Base-by-base conservation (phyloP, 2,888 invertebrate species). In the Carterocephalus palaemon region DNA sequence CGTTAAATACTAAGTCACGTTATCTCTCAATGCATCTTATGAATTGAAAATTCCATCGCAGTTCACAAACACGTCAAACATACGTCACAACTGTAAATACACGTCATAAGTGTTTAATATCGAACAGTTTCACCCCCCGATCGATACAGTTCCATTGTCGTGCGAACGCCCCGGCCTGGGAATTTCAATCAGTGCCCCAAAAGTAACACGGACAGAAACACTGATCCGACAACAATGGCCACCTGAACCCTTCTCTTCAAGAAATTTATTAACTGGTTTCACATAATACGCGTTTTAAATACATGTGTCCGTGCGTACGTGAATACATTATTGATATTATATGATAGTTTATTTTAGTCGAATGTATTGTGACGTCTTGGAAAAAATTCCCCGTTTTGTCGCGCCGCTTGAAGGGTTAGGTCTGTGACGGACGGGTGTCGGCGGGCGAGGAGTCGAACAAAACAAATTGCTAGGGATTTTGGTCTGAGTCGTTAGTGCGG, bases 321-420 rank as follows among this genome's bases (percentile, higher is more conserved):
- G 75, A 75, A 81, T 80, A 71, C 79, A 84, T 81, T 84, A 84
- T 85, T 84, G 85, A 84, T 84, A 85, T 85, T 85, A 78, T 83
- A 84, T 82, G 84, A 84, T 83, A 84, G 84, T 85, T 84, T 85
- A 85, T 81, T 85, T 85, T 80, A 69, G 70, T 58, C 48, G 60
- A 60, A 70, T 75, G 75, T 74, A 57, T 67, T 66, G 58, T 66
- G 57, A 60, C 56, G 64, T 63, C 63, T 71, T 61, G 64, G 69
- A 68, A 67, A 67, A 66, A 67, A 64, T 67, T 56, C 56, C 56
- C 40, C 47, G 59, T 57, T 60, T 63, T 62, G 64, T 62, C 53
- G 55, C 60, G 53, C 57, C 58, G 48, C 52, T 47, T 46, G 56
- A 56, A 60, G 71, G 73, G 69, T 66, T 63, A 57, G 48, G 53